These are phyloP conservation scores for Drosophila equinoxialis DNA, from an alignment of 1,140 invertebrate species.

Conservation along the genomic window DNA sequence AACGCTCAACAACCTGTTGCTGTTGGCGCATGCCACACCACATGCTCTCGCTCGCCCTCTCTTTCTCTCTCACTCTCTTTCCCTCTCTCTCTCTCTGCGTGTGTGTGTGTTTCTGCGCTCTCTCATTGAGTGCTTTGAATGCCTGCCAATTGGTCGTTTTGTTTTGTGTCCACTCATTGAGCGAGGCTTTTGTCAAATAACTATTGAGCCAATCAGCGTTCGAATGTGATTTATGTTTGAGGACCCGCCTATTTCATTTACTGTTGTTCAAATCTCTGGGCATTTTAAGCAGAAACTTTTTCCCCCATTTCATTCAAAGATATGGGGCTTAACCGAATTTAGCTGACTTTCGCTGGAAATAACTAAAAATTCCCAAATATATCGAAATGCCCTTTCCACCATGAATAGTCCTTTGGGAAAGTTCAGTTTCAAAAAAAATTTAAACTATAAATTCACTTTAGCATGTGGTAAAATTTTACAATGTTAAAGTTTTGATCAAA, in stretches of 20 bases:
- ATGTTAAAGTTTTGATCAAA: no score
- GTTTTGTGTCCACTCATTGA: background rate
- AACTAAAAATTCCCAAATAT: no score
- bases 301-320: no score
- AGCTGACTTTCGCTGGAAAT: no score
- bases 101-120: background rate
- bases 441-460: no score
- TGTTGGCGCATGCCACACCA: conserved; percentile 4
- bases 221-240: background rate
- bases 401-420: no score
- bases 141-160: background rate
- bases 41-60: background rate
- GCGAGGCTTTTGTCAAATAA: background rate
- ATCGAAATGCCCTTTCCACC: no score
- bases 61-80: background rate
- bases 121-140: conserved; percentile 1
- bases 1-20: conserved; percentile 28
- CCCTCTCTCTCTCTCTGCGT: background rate
- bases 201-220: conserved; percentile 5
- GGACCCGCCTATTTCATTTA: background rate
- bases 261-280: no score
- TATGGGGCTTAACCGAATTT: no score
- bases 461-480: no score
- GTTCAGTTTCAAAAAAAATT: no score
- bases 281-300: background rate